Percentiles rank a stretch among this genome's conserved stretches.
phyloP scores from a whole-genome alignment of 2,113 vertebrate species.

The Urocynchramus pylzowi region DNA sequence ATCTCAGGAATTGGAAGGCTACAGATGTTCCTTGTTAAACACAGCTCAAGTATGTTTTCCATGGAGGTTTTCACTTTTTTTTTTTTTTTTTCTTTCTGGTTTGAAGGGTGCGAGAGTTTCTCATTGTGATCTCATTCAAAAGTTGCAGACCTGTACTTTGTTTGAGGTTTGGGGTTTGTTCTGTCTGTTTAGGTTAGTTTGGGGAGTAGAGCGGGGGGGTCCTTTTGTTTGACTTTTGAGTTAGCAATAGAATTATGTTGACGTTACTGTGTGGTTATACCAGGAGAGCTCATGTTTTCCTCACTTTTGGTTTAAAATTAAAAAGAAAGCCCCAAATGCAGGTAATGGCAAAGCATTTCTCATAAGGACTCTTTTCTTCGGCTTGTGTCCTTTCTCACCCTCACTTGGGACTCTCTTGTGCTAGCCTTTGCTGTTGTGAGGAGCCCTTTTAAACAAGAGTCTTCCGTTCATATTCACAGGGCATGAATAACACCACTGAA shows the following conservation, averaged over 20 bases:
- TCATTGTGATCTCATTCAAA: background rate
- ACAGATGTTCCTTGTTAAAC: slow-evolving; percentile 17
- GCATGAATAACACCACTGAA: slow-evolving; percentile 58
- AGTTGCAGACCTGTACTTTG: background rate
- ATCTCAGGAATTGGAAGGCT: background rate
- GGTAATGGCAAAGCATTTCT: background rate
- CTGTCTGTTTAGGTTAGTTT: background rate
- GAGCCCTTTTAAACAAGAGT: slow-evolving; percentile 29
- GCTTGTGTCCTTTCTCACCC: slow-evolving; percentile 11
- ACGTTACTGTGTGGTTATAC: background rate
- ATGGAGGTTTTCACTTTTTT: background rate
- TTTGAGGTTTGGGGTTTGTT: background rate
- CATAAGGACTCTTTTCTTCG: slow-evolving; percentile 5
- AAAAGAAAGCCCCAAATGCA: background rate
- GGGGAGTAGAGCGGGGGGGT: rapidly evolving
- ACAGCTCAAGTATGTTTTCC: background rate
- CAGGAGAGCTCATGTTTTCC: background rate
- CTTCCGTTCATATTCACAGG: slow-evolving; percentile 51
- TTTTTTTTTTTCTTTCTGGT: background rate
- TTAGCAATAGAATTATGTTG: background rate
- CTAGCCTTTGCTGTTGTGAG: slow-evolving; percentile 22
- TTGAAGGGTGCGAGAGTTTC: background rate
- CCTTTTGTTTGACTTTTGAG: background rate
- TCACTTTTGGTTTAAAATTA: background rate
- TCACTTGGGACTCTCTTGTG: background rate